A percentile compares a stretch with the other conserved stretches of the same genome.
Evolutionary conservation across 2,888 invertebrate species (phyloP).

Genomic region (Xanthorhoe designata): DNA sequence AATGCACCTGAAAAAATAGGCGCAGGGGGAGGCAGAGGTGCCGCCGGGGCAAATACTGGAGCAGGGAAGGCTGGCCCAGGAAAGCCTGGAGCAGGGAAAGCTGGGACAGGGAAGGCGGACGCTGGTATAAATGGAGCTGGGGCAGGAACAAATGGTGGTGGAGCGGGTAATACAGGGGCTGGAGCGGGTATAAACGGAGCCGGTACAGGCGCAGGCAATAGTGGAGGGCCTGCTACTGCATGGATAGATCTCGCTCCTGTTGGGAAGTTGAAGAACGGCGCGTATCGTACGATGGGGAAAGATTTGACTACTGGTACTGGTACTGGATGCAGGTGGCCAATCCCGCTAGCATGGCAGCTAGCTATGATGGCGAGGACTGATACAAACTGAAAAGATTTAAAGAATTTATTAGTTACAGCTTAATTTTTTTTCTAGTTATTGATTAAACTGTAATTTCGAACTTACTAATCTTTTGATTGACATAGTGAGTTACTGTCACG

Average conservation of each 20-base stretch:
- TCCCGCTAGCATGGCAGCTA: slow-evolving; percentile 76
- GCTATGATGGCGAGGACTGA: slow-evolving; percentile 67
- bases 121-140: slow-evolving; percentile 37
- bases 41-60: slow-evolving; percentile 38
- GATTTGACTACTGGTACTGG: slow-evolving; percentile 71
- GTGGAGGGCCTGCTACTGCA: slow-evolving; percentile 65
- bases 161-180: slow-evolving; percentile 50
- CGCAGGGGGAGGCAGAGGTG: slow-evolving; percentile 41
- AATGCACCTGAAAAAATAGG: slow-evolving; percentile 42
- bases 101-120: slow-evolving; percentile 42
- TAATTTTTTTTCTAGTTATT: background rate
- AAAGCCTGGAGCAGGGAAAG: slow-evolving; percentile 37
- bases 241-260: slow-evolving; percentile 73
- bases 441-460: background rate
- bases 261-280: slow-evolving; percentile 80
- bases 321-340: slow-evolving; percentile 69
- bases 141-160: slow-evolving; percentile 45
- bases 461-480: slow-evolving; percentile 75
- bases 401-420: background rate
- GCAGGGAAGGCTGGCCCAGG: slow-evolving; percentile 27
- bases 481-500: slow-evolving; percentile 66
- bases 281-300: slow-evolving; percentile 74
- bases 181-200: slow-evolving; percentile 46
- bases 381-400: slow-evolving; percentile 60
- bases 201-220: slow-evolving; percentile 45